Evolutionary conservation across 1,140 invertebrate genomes (phyloP).

Genomic region (Aphelenchoides fujianensis): DNA sequence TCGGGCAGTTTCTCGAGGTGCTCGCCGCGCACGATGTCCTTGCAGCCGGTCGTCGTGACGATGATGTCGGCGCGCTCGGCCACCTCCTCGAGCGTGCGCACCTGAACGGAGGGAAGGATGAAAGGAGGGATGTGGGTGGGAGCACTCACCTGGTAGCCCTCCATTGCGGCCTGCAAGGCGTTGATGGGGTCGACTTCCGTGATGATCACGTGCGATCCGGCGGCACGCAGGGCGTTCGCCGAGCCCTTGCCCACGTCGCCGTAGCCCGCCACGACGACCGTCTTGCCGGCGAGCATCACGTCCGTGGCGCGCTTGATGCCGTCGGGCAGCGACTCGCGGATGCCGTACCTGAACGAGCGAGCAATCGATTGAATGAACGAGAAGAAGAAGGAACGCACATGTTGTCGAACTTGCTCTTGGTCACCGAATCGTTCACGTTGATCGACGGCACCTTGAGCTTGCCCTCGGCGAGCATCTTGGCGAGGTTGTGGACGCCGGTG

Average conservation of each 20-base stretch:
- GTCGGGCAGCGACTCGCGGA: slow-evolving; percentile 93
- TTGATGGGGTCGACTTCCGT: slow-evolving; percentile 99
- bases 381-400: too few relatives aligned
- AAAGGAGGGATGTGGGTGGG: slow-evolving; percentile 61
- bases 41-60: slow-evolving; percentile 95
- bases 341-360: too few relatives aligned
- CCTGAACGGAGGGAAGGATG: slow-evolving; percentile 56
- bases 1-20: slow-evolving; percentile 90
- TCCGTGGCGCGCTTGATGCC: slow-evolving; percentile 97
- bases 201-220: slow-evolving; percentile 90
- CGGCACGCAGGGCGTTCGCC: slow-evolving; percentile 86
- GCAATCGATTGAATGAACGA: too few relatives aligned
- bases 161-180: slow-evolving; percentile 96
- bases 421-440: slow-evolving; percentile 62
- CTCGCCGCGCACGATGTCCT: slow-evolving; percentile 81
- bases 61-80: slow-evolving; percentile 84
- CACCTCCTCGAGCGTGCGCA: slow-evolving; percentile 90
- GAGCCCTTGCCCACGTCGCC: slow-evolving; percentile 99
- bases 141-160: slow-evolving; percentile 71
- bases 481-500: slow-evolving; percentile 95
- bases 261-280: slow-evolving; percentile 93
- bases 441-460: slow-evolving; percentile 71
- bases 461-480: slow-evolving; percentile 86
- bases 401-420: slow-evolving; percentile 97
- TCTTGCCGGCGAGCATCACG: slow-evolving; percentile 94